Percentiles rank a stretch among this genome's conserved stretches.
These are phyloP conservation scores for Euclidia mi DNA, from an alignment of 2,888 invertebrate species.

Conservation along the genomic window DNA sequence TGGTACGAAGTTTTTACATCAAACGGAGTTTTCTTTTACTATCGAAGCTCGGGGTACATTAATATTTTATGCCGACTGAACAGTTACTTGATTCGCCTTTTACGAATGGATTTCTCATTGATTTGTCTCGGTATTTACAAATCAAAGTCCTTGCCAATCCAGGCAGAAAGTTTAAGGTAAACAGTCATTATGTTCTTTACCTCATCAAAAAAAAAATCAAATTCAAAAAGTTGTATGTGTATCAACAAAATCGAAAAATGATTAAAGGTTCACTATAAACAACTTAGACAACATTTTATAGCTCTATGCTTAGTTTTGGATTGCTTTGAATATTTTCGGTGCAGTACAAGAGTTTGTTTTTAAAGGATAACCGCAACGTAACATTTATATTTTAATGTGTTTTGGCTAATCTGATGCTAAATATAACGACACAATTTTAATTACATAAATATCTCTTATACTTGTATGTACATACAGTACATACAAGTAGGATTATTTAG, in stretches of 20 bases:
- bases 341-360: no score
- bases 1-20: constrained; percentile 11
- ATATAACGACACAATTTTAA: not conserved
- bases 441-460: no score
- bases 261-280: no score
- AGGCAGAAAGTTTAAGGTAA: not conserved
- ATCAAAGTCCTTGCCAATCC: constrained; percentile 2
- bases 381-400: not conserved
- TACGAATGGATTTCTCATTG: constrained; percentile 9
- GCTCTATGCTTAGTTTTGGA: no score
- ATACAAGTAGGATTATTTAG: constrained; percentile 1
- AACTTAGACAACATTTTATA: no score
- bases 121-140: constrained; percentile 20
- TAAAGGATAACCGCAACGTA: no score
- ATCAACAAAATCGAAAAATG: no score
- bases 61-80: constrained; percentile 15
- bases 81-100: constrained; percentile 4
- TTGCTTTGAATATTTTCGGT: no score
- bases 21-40: constrained; percentile 19
- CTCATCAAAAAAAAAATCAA: not conserved
- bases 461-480: no score
- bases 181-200: not conserved
- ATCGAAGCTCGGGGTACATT: constrained; percentile 3
- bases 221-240: no score
- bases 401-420: not conserved